Conservation (phyloP, 1,140 invertebrate species). For the Episyrphus balteatus region DNA sequence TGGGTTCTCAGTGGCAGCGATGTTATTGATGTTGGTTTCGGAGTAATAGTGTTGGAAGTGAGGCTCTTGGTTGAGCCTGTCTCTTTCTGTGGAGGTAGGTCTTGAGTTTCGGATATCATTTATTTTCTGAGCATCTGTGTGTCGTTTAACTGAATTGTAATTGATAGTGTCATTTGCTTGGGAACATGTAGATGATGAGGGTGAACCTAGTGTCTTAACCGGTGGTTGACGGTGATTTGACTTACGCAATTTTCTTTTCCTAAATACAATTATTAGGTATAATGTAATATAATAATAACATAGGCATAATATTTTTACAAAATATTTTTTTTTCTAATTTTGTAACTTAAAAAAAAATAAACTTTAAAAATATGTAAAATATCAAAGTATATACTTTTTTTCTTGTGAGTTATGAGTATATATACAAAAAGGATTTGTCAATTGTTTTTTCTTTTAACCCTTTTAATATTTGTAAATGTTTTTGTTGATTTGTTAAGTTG, state of each 20-base stretch:
- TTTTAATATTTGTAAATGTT: conserved; percentile 1
- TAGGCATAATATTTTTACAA: too few relatives aligned
- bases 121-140: neutral
- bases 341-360: too few relatives aligned
- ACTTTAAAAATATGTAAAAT: too few relatives aligned
- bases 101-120: conserved; percentile 5
- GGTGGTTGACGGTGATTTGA: too few relatives aligned
- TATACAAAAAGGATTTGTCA: neutral
- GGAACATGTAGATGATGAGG: conserved; percentile 24
- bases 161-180: conserved; percentile 14
- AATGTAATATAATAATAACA: too few relatives aligned
- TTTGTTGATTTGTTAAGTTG: neutral
- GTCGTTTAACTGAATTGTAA: neutral
- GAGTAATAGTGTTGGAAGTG: neutral
- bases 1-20: neutral
- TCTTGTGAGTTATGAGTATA: neutral
- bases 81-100: conserved; percentile 31
- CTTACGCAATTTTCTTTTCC: too few relatives aligned
- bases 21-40: neutral
- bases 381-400: neutral
- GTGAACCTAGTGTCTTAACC: conserved; percentile 2
- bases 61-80: conserved; percentile 20
- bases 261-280: neutral
- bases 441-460: neutral
- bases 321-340: too few relatives aligned